These are phyloP conservation scores for Enoplosus armatus DNA, from an alignment of 2,797 vertebrate species.

Conservation along the genomic window DNA sequence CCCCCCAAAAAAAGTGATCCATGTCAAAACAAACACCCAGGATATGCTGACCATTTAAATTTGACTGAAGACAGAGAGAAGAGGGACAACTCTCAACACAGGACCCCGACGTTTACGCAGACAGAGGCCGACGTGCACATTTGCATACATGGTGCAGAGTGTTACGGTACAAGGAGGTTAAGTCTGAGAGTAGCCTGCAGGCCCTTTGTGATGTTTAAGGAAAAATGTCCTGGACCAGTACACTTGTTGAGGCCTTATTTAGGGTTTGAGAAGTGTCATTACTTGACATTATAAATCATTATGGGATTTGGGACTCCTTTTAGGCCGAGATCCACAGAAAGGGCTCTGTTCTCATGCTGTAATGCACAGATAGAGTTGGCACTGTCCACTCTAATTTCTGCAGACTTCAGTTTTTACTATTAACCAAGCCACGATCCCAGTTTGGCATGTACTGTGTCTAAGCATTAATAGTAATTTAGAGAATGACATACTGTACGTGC, in stretches of 20 bases:
- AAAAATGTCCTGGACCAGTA: conserved; percentile 28
- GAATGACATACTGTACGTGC: conserved; percentile 30
- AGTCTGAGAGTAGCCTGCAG: conserved; percentile 16
- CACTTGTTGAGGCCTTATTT: conserved; percentile 41
- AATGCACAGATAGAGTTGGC: conserved; percentile 34
- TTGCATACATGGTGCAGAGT: conserved; percentile 39
- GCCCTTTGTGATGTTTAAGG: conserved; percentile 5
- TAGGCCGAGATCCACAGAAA: conserved; percentile 29
- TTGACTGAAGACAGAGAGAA: too few species aligned
- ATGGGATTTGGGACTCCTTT: conserved; percentile 53
- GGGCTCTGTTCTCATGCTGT: conserved; percentile 28
- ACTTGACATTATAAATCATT: conserved; percentile 67
- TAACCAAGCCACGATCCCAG: conserved; percentile 21
- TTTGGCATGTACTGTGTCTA: conserved; percentile 11
- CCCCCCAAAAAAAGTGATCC: too few species aligned
- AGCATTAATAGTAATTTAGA: conserved; percentile 41
- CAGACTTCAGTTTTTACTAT: conserved; percentile 34
- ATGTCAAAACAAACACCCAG: too few species aligned
- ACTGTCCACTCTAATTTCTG: conserved; percentile 12
- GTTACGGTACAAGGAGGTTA: conserved; percentile 17
- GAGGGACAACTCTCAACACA: conserved; percentile 38
- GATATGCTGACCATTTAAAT: too few species aligned
- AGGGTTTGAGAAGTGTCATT: conserved; percentile 56
- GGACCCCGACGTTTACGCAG: conserved; percentile 46
- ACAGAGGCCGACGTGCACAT: conserved; percentile 46